phyloP scores from a whole-genome alignment of 2,113 vertebrate genomes.

The Propithecus coquereli region DNA sequence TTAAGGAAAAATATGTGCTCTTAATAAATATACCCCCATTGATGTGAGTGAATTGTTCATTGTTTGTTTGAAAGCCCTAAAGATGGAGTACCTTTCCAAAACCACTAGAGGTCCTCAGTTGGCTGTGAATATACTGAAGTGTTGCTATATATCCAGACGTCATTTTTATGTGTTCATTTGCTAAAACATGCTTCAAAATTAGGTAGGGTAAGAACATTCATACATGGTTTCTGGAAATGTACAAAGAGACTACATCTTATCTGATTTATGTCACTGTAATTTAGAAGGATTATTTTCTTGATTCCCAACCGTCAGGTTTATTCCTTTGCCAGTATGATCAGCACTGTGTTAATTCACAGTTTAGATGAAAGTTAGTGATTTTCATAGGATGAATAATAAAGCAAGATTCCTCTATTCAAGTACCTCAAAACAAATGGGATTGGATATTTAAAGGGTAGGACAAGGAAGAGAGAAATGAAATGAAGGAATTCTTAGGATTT shows the following conservation, averaged over 20 bases:
- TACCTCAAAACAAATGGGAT: not conserved
- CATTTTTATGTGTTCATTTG: slow-evolving; percentile 22
- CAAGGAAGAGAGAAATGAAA: not conserved
- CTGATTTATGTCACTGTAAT: not conserved
- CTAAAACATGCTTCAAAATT: not conserved
- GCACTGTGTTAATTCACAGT: not conserved
- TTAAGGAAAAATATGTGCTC: not conserved
- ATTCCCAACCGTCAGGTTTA: not conserved
- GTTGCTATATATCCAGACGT: not conserved
- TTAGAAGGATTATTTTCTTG: not conserved
- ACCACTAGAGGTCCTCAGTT: slow-evolving; percentile 72
- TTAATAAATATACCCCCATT: not conserved
- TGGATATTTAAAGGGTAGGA: slow-evolving; percentile 10
- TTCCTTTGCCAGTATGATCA: not conserved
- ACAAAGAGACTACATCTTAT: not conserved
- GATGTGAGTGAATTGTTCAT: not conserved
- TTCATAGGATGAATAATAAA: not conserved
- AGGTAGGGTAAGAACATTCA: not conserved
- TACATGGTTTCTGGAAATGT: not conserved
- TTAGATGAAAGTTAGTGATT: slow-evolving; percentile 11
- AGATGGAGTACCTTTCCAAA: slow-evolving; percentile 14
- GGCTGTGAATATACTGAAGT: not conserved
- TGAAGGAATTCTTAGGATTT: not conserved
- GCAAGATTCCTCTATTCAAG: not conserved
- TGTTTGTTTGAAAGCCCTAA: not conserved